Evolutionary conservation across 1,140 invertebrate genomes (phyloP).

Genomic region (Aphelinus certus): DNA sequence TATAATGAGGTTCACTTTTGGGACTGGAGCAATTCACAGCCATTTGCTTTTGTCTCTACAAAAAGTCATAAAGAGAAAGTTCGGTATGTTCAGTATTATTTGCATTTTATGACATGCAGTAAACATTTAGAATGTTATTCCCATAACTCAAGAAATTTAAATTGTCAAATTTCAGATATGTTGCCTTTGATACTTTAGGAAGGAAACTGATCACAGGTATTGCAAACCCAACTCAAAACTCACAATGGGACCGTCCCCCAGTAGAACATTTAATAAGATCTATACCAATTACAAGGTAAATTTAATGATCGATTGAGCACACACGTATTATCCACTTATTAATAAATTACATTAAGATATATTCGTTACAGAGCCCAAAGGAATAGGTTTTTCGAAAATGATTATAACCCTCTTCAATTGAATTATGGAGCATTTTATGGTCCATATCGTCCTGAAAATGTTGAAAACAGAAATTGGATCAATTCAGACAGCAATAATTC

Average conservation of each 20-base stretch:
- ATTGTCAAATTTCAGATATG: constrained; percentile 72
- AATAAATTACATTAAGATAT: constrained; percentile 36
- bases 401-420: constrained; percentile 42
- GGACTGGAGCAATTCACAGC: constrained; percentile 85
- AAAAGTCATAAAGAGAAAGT: constrained; percentile 81
- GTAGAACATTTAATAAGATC: constrained; percentile 48
- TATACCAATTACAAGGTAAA: constrained; percentile 44
- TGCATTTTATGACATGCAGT: background rate
- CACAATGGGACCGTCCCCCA: constrained; percentile 66
- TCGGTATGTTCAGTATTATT: constrained; percentile 64
- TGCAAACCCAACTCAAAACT: constrained; percentile 71
- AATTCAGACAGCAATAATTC: constrained; percentile 23
- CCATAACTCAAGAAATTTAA: constrained; percentile 24
- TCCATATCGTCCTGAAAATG: constrained; percentile 12
- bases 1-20: constrained; percentile 88
- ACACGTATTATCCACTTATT: background rate
- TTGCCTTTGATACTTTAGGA: constrained; percentile 85
- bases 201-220: constrained; percentile 88
- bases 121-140: too few relatives aligned
- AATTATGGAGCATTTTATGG: constrained; percentile 43
- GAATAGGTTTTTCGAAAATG: constrained; percentile 36
- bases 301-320: background rate
- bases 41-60: constrained; percentile 78
- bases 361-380: constrained; percentile 15
- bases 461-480: constrained; percentile 27